These are phyloP conservation scores for Bungarus multicinctus DNA, from an alignment of 2,113 vertebrate species.

Conservation along the genomic window DNA sequence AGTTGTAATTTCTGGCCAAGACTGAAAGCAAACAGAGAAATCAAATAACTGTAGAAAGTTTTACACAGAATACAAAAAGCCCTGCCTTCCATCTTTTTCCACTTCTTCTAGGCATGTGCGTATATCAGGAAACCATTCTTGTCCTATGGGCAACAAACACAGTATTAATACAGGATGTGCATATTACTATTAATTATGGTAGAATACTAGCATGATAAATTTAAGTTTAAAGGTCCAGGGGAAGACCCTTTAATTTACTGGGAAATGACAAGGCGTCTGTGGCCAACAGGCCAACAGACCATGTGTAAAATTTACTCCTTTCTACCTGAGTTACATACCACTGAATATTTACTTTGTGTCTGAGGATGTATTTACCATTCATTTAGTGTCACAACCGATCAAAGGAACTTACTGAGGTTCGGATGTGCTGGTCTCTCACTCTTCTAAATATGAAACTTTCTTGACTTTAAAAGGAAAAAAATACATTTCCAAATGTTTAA, in stretches of 20 bases:
- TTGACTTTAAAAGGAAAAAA: slow-evolving; percentile 11
- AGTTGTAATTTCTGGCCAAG: not conserved
- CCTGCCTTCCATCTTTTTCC: slow-evolving; percentile 14
- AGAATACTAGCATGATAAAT: slow-evolving; percentile 54
- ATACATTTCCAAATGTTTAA: slow-evolving; percentile 52
- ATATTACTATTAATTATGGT: slow-evolving; percentile 51
- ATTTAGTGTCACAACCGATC: slow-evolving; percentile 54
- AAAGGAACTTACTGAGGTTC: slow-evolving; percentile 58
- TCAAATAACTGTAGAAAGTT: not conserved
- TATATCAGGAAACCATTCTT: not conserved
- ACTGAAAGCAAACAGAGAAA: slow-evolving; percentile 9
- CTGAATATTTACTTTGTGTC: slow-evolving; percentile 62
- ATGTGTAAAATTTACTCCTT: slow-evolving; percentile 64
- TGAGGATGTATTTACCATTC: slow-evolving; percentile 58
- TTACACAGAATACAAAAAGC: not conserved
- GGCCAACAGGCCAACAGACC: too few relatives aligned
- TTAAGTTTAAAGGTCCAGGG: slow-evolving; percentile 55
- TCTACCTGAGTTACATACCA: slow-evolving; percentile 52
- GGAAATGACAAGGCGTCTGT: slow-evolving; percentile 65
- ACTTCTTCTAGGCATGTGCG: not conserved
- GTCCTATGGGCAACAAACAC: slow-evolving; percentile 37
- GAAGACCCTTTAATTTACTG: slow-evolving; percentile 69
- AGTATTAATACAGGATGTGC: slow-evolving; percentile 42
- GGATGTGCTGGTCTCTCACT: slow-evolving; percentile 55
- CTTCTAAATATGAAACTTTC: slow-evolving; percentile 61